These are phyloP conservation scores for Actinostola sp. DNA, from an alignment of 92 coral and sea anemone genomes.

Conservation along the genomic window DNA sequence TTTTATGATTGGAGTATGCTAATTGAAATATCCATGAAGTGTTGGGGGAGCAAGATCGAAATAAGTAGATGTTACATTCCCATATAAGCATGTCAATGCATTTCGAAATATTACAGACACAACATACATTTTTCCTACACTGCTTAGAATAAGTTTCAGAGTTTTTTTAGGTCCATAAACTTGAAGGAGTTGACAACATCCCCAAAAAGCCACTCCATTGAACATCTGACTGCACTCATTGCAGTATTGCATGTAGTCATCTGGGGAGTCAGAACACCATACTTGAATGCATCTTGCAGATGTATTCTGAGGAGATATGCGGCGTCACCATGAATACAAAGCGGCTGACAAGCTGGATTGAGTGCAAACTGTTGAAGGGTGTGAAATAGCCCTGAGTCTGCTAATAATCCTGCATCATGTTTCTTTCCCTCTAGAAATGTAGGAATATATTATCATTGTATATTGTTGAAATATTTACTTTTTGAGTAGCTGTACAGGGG, in stretches of 20 bases:
- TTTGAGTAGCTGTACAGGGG: too few relatives aligned
- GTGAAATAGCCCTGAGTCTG: constrained; percentile 18
- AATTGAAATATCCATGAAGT: background rate
- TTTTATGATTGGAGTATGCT: too few relatives aligned
- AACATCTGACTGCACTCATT: constrained; percentile 11
- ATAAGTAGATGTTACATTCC: constrained; percentile 21
- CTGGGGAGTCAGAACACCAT: background rate
- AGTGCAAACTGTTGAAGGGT: background rate
- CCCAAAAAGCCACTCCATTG: constrained; percentile 22
- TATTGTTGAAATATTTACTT: too few relatives aligned
- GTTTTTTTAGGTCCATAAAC: background rate
- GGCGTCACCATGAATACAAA: constrained; percentile 15
- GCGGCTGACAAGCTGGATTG: background rate
- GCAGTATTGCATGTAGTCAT: background rate
- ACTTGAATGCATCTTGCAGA: constrained; percentile 1
- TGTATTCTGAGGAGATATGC: constrained; percentile 5
- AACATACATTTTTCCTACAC: constrained; percentile 21
- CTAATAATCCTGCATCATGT: constrained; percentile 48
- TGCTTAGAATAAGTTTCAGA: background rate
- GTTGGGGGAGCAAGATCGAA: constrained; percentile 35
- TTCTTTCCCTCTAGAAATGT: constrained; percentile 43
- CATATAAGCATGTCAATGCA: constrained; percentile 25
- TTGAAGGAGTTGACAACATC: constrained; percentile 3
- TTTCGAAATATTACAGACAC: constrained; percentile 19
- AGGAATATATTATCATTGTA: too few relatives aligned